These are phyloP conservation scores for Lasaia peninsularis DNA, from an alignment of 1,140 invertebrate species.

Conservation along the genomic window DNA sequence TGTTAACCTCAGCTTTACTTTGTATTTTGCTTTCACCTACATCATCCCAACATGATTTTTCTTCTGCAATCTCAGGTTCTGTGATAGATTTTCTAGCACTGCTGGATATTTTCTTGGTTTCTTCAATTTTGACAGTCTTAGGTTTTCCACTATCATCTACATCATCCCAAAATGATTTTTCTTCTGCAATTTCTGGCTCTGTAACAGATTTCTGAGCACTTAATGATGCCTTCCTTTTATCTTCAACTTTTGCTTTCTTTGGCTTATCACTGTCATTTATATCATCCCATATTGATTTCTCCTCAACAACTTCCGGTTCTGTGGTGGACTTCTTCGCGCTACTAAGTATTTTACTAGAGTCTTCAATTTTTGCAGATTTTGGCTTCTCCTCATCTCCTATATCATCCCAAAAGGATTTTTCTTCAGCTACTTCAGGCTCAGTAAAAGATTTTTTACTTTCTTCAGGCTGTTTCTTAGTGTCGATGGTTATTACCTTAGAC, in stretches of 20 bases:
- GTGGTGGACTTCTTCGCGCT: constrained; percentile 44
- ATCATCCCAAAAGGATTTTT: constrained; percentile 67
- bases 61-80: constrained; percentile 48
- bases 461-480: constrained; percentile 27
- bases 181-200: constrained; percentile 54
- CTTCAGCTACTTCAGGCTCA: constrained; percentile 50
- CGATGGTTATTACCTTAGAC: constrained; percentile 27
- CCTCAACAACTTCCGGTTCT: constrained; percentile 54
- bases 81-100: constrained; percentile 44
- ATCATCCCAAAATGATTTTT: constrained; percentile 54
- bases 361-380: constrained; percentile 39
- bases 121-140: constrained; percentile 22
- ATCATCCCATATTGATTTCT: constrained; percentile 52
- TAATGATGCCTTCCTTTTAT: constrained; percentile 31
- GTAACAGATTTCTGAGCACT: constrained; percentile 44
- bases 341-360: constrained; percentile 31
- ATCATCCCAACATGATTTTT: constrained; percentile 66
- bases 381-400: constrained; percentile 33
- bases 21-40: constrained; percentile 29
- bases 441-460: constrained; percentile 44
- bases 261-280: constrained; percentile 31
- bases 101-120: constrained; percentile 27
- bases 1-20: constrained; percentile 21
- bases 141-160: constrained; percentile 28
- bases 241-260: constrained; percentile 39